Evolutionary conservation across 2,888 invertebrate species (phyloP), one percentile per base, ranked within the genome.

Genomic region (Melanostoma scalare): DNA sequence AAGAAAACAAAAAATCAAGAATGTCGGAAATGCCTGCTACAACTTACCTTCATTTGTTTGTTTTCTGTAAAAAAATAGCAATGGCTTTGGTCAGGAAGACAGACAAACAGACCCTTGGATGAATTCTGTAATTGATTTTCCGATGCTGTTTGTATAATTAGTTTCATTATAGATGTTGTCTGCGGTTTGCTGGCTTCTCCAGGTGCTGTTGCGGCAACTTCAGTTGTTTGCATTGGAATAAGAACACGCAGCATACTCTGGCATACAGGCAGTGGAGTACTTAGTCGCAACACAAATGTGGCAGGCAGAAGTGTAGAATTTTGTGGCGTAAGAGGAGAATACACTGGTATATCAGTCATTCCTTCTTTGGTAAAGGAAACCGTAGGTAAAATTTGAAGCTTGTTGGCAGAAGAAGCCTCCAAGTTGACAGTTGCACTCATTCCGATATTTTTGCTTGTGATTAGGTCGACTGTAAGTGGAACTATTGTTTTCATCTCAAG

Each of bases 271-370:
- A 96, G 94, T 2, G 97, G 96, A 88, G 96, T 95, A 67, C 96
- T 96, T 60, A 99, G 92, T 77, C 92, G 91, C 61, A 97, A 91
- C 3, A 96, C 96, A 92, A 98, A 99, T 89, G 96, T 96, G 0
- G 98, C 98, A 0, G 98, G 98, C 88, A 99, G 92, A 90, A 96
- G 94, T 53, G 96, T 95, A 86, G 97, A 98, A 92, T 99, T 99
- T 87, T 95, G 94, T 69, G 95, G 94, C 81, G 94, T 96, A 55
- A 98, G 92, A 30, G 94, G 93, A 1, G 96, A 95, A 91, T 97
- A 98, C 0, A 95, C 94, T 0, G 98, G 97, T 52, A 95, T 92
- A 44, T 88, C 89, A 3, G 87, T 81, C 78, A 88, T 88, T 0
- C 88, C 81, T 79, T 91, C 91, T 40, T 88, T 88, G 6, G 69